Evolutionary conservation across 2,888 invertebrate species (phyloP), one percentile per base, ranked within the genome.

Genomic region (Ligdia adustata): DNA sequence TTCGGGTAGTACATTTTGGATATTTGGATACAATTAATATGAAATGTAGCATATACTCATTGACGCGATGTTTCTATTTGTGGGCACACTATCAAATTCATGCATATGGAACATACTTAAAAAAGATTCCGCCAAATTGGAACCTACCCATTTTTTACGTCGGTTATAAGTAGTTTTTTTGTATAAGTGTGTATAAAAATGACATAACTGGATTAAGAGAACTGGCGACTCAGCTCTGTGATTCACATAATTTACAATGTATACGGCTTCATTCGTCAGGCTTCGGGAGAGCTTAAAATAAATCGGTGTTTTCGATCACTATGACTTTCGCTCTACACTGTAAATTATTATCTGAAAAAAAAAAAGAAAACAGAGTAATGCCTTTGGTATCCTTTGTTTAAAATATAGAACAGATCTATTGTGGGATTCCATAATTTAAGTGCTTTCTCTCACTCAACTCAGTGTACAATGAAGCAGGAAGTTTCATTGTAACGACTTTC

Each of bases 211-310:
- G 37, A 56, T 55, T 57, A 49, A 62, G 69, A n/a, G n/a, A 63
- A 62, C 41, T 47, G 45, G 13, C 18, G 40, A 44, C 15, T 28
- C 28, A 11, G 54, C 31, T 57, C 43, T 44, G 50, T 55, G 61
- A 63, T 52, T 64, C 60, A 62, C 51, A 63, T 69, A 69, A 73
- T 77, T 78, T 70, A 69, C 55, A 62, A 66, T 59, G 64, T 69
- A 78, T 69, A 67, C 74, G 60, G 64, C 53, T 50, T 55, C 64
- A 79, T 79, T 69, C 65, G 69, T 77, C 74, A 74, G 63, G 68
- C 65, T 70, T 65, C 63, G 43, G 31, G 15, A 35, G 47, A 53
- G 67, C 64, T 69, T 69, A 57, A 66, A 64, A 66, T 62, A 62
- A 61, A 69, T 62, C 60, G 60, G 57, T 56, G 57, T 38, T 57